phyloP scores from a whole-genome alignment of 2,113 vertebrate species.

The Callipepla californica region DNA sequence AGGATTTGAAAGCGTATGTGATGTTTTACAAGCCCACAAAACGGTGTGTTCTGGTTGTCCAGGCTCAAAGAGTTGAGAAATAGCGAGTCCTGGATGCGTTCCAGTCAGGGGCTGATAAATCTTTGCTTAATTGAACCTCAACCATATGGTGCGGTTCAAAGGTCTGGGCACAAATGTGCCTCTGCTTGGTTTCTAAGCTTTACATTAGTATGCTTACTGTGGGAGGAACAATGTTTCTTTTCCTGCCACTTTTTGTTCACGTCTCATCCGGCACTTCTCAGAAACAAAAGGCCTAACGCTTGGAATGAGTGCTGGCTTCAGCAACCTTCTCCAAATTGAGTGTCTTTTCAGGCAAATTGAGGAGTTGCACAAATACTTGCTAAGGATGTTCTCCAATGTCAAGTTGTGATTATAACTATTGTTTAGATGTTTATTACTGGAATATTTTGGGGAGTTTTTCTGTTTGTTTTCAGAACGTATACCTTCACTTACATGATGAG shows the following conservation, averaged over 20 bases:
- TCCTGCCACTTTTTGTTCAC: constrained; percentile 9
- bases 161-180: constrained; percentile 45
- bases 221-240: constrained; percentile 7
- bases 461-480: background rate
- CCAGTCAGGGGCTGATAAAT: constrained; percentile 19
- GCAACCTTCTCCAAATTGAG: background rate
- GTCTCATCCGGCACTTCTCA: background rate
- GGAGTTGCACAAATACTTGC: background rate
- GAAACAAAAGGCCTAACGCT: background rate
- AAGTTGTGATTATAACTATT: background rate
- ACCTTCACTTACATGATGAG: background rate
- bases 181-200: constrained; percentile 36
- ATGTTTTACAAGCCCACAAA: background rate
- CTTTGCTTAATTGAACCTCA: constrained; percentile 33
- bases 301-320: background rate
- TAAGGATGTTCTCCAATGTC: background rate
- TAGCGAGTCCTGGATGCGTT: background rate
- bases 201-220: background rate
- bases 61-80: constrained; percentile 32
- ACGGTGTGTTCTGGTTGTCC: background rate
- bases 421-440: background rate
- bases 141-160: constrained; percentile 60
- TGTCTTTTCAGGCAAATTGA: too few relatives aligned
- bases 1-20: background rate
- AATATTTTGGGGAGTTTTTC: background rate